Percentiles rank a stretch among this genome's conserved stretches.
Conservation (phyloP, 2,888 invertebrate genomes). For the Mimas tiliae region DNA sequence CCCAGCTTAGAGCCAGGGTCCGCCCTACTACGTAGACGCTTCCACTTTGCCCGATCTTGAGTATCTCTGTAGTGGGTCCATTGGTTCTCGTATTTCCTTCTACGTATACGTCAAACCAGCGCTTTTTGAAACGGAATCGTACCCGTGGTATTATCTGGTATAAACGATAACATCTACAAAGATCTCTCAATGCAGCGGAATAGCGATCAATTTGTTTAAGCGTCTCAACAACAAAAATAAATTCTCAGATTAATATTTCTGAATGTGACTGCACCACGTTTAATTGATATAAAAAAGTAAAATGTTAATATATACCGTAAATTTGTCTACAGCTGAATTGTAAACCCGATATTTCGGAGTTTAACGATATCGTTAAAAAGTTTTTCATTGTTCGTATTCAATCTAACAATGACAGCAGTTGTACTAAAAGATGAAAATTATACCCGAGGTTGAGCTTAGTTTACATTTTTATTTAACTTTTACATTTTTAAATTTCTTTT, state of each 20-base stretch:
- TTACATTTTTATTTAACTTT: conserved; percentile 12
- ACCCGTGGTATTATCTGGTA: no score
- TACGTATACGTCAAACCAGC: no score
- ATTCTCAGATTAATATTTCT: background rate
- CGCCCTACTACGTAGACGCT: no score
- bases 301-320: conserved; percentile 30
- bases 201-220: no score
- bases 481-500: background rate
- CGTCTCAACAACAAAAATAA: background rate
- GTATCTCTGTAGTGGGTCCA: no score
- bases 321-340: conserved; percentile 30
- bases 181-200: background rate
- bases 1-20: no score
- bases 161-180: no score
- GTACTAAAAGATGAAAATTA: conserved; percentile 34
- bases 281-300: conserved; percentile 26
- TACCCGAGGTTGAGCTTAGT: conserved; percentile 23
- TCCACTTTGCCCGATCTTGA: no score
- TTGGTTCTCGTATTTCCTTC: no score
- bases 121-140: no score
- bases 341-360: conserved; percentile 33
- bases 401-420: conserved; percentile 33
- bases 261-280: background rate
- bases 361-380: conserved; percentile 42
- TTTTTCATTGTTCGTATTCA: conserved; percentile 34